phyloP scores from a whole-genome alignment of 1,140 invertebrate species.

The Drosophila ironensis region DNA sequence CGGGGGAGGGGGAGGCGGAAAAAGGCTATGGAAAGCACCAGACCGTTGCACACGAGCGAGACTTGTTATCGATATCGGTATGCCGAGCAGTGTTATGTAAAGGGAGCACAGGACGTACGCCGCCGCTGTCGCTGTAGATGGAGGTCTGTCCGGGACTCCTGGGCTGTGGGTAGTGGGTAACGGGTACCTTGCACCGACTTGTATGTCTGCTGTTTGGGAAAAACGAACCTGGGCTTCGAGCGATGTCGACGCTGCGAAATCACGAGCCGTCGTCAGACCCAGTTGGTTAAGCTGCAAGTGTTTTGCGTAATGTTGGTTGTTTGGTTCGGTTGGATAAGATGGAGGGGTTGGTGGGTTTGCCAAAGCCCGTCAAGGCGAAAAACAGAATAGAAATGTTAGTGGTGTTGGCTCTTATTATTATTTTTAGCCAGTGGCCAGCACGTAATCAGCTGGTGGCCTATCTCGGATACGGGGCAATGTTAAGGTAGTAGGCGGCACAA shows the following conservation, averaged over 20 bases:
- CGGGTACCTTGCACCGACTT: not conserved
- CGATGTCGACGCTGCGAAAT: slow-evolving; percentile 44
- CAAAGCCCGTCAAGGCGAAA: slow-evolving; percentile 13
- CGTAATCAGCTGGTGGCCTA: slow-evolving; percentile 56
- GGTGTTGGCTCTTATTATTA: slow-evolving; percentile 12
- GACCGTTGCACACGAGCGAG: not conserved
- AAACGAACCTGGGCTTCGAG: slow-evolving; percentile 63
- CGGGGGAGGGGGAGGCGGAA: not conserved
- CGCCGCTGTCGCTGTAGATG: too few species aligned
- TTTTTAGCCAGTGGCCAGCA: slow-evolving; percentile 38
- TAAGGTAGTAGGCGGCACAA: not conserved
- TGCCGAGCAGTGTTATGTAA: slow-evolving; percentile 78
- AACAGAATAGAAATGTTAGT: slow-evolving; percentile 66
- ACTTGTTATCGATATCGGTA: slow-evolving; percentile 19
- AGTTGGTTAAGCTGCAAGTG: slow-evolving; percentile 75
- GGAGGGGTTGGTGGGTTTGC: slow-evolving; percentile 1
- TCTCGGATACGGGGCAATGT: not conserved
- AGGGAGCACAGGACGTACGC: slow-evolving; percentile 30
- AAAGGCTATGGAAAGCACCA: not conserved
- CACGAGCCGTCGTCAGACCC: slow-evolving; percentile 64
- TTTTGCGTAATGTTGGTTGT: slow-evolving; percentile 62
- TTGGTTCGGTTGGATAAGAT: slow-evolving; percentile 9
- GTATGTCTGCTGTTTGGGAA: not conserved
- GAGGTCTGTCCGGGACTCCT: too few species aligned
- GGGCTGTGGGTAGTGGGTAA: too few species aligned